A percentile compares a stretch with the other conserved stretches of the same genome.
phyloP scores from a whole-genome alignment of 2,113 vertebrate genomes.

The Cyprinus carpio region DNA sequence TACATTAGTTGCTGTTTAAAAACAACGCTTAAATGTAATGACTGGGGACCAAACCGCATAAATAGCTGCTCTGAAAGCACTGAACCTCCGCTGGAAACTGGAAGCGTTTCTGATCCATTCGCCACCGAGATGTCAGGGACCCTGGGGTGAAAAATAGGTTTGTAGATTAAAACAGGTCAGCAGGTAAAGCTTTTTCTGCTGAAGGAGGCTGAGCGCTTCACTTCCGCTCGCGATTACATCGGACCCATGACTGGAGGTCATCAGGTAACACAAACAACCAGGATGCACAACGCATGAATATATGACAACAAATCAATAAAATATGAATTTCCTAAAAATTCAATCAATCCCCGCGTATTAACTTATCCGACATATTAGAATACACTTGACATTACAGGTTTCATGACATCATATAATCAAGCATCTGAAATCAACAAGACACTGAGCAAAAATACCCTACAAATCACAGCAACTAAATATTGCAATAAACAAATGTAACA shows the following conservation, averaged over 20 bases:
- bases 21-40: background rate
- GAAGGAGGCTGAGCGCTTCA: background rate
- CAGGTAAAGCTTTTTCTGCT: slow-evolving; percentile 11
- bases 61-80: background rate
- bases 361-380: background rate
- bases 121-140: background rate
- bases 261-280: background rate
- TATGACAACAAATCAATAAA: background rate
- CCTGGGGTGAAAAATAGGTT: background rate
- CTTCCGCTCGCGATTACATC: background rate
- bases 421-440: background rate
- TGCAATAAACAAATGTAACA: background rate
- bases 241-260: background rate
- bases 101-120: background rate
- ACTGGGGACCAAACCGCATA: background rate
- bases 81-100: background rate
- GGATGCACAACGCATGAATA: background rate
- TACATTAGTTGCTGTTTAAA: too few relatives aligned
- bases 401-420: background rate
- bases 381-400: background rate
- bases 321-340: background rate
- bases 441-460: background rate
- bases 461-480: background rate
- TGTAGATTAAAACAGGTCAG: slow-evolving; percentile 2
- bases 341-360: background rate